A percentile compares a stretch with the other conserved stretches of the same genome.
phyloP scores from a whole-genome alignment of 2,113 vertebrate genomes.

The Diadophis punctatus region DNA sequence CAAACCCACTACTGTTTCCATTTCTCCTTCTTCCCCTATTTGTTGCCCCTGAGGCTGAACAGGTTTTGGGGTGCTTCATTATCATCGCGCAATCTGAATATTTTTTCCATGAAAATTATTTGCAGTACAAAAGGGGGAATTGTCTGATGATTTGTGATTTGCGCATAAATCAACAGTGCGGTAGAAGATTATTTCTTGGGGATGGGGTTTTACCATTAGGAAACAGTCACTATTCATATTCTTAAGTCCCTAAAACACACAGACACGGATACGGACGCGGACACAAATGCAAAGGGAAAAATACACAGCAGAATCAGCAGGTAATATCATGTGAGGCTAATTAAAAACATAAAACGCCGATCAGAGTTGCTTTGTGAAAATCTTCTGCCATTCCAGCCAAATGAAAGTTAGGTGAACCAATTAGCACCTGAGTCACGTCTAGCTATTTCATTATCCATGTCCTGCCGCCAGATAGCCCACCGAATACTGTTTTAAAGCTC shows the following conservation, averaged over 20 bases:
- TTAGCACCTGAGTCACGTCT: slow-evolving; percentile 77
- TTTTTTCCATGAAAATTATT: slow-evolving; percentile 26
- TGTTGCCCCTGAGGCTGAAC: slow-evolving; percentile 39
- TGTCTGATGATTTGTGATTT: slow-evolving; percentile 30
- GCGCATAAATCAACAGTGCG: slow-evolving; percentile 42
- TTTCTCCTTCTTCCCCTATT: slow-evolving; percentile 53
- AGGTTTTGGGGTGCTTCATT: slow-evolving; percentile 28
- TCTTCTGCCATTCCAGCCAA: slow-evolving; percentile 73
- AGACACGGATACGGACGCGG: slow-evolving; percentile 50
- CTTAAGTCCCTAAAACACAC: no score
- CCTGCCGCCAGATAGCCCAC: slow-evolving; percentile 75
- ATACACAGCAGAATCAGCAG: slow-evolving; percentile 69
- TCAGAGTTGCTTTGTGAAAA: slow-evolving; percentile 72
- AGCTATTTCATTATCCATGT: slow-evolving; percentile 79
- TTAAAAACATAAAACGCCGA: slow-evolving; percentile 75
- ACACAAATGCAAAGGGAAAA: slow-evolving; percentile 56
- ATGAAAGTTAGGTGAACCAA: slow-evolving; percentile 71
- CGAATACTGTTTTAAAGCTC: slow-evolving; percentile 79
- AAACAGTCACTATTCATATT: slow-evolving; percentile 59
- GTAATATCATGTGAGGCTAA: slow-evolving; percentile 68
- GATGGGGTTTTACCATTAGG: slow-evolving; percentile 65
- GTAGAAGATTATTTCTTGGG: slow-evolving; percentile 58
- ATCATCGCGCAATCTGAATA: slow-evolving; percentile 42
- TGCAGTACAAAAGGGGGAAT: slow-evolving; percentile 26
- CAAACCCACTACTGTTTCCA: slow-evolving; percentile 38